phyloP scores from a whole-genome alignment of 2,797 vertebrate genomes.

The Argentina silus region DNA sequence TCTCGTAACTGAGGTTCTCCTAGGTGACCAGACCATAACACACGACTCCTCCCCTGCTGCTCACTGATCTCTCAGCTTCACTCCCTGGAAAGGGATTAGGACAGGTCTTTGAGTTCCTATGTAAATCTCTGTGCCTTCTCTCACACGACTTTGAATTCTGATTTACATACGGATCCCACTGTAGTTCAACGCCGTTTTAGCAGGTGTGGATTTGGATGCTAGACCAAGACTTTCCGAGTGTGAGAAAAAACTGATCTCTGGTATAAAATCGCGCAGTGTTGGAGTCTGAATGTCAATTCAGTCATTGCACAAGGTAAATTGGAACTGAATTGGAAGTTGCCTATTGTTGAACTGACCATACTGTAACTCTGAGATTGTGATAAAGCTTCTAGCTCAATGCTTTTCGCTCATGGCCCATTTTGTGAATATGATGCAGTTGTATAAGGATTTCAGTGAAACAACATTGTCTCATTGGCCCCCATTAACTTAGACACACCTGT shows the following conservation, averaged over 20 bases:
- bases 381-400: background rate
- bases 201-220: background rate
- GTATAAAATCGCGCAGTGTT: background rate
- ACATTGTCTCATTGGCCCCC: background rate
- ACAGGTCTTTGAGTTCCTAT: slow-evolving; percentile 65
- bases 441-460: background rate
- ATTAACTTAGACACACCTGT: background rate
- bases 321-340: too few relatives aligned
- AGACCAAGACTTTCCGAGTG: background rate
- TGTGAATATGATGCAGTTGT: background rate
- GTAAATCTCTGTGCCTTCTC: slow-evolving; percentile 78
- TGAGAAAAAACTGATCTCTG: background rate
- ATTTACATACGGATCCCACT: slow-evolving; percentile 68
- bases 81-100: slow-evolving; percentile 27
- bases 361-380: background rate
- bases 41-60: slow-evolving; percentile 53
- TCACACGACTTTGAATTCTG: slow-evolving; percentile 71
- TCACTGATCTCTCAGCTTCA: slow-evolving; percentile 34
- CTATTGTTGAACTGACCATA: too few relatives aligned
- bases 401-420: background rate
- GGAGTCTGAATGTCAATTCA: too few relatives aligned
- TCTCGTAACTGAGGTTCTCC: slow-evolving; percentile 37
- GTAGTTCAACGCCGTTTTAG: slow-evolving; percentile 22
- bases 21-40: slow-evolving; percentile 29
- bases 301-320: too few relatives aligned